Evolutionary conservation across 2,797 vertebrate genomes (phyloP).

Genomic region (Sphenopsis melanotis): DNA sequence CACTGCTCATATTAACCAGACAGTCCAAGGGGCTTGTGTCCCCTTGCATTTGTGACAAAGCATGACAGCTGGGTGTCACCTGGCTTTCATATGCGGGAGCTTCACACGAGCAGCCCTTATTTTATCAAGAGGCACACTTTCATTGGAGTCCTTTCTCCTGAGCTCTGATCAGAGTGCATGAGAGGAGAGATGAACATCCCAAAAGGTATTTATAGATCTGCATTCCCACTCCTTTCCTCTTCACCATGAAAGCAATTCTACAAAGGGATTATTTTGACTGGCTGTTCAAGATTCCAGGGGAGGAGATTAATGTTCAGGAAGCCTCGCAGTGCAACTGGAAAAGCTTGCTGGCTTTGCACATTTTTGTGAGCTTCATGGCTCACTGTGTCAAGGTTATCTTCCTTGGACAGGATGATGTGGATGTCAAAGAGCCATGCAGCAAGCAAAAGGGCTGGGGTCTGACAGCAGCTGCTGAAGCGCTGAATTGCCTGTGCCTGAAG

Average conservation of each 20-base stretch:
- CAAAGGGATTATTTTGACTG: conserved; percentile 16
- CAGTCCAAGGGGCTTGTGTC: neutral
- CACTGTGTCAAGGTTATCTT: neutral
- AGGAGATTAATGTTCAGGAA: conserved; percentile 15
- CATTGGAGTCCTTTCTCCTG: neutral
- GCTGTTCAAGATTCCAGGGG: conserved; percentile 32
- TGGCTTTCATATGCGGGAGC: neutral
- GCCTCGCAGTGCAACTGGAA: rapidly evolving
- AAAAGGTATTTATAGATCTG: conserved; percentile 24
- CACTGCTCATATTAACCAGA: neutral
- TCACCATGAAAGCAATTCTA: neutral
- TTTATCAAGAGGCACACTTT: neutral
- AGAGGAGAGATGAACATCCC: neutral
- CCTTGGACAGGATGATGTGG: neutral
- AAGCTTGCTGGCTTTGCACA: conserved; percentile 23
- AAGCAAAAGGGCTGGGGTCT: neutral
- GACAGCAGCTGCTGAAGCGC: neutral
- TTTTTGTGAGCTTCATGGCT: neutral
- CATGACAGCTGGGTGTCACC: neutral
- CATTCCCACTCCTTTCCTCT: neutral
- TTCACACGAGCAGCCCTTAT: neutral
- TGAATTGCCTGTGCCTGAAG: neutral
- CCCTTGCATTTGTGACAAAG: neutral
- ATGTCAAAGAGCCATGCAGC: neutral
- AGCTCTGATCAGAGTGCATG: neutral